Base-by-base conservation (phyloP, 2,797 vertebrate genomes). In the Chelonia mydas region DNA sequence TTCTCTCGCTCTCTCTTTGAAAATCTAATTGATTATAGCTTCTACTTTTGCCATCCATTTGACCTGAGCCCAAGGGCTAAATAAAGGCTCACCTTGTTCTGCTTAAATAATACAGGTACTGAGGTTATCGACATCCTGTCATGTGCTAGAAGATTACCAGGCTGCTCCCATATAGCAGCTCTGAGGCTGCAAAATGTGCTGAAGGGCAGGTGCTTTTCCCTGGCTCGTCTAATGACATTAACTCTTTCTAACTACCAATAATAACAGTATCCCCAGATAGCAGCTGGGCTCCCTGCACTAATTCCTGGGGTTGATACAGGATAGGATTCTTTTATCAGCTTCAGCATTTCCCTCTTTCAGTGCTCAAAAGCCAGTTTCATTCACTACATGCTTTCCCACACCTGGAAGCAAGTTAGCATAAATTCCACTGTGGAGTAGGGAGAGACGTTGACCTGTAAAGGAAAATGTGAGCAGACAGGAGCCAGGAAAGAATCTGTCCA, bases 21-120 rank as follows among this genome's bases (percentile, higher is more conserved):
- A 97, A 96, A 94, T 92, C 94, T 86, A 91, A 97, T 93, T 95
- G 93, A 87, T 83, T 89, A 92, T 94, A 95, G 93, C 33, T 5
- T 94, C 16, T 4, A 87, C 82, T 90, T 94, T 95, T 96, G 95
- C 94, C 96, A 80, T 93, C 90, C 2, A 1, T 96, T 94, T 94
- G 95, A 91, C 95, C 96, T 81, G 93, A 91, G 96, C 97, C 96
- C 97, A 92, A 89, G 96, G 97, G 95, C 92, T 81, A 95, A 94
- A 90, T 94, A 89, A 80, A 96, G 85, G 89, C 94, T 97, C 97
- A 86, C 97, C 98, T 95, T 90, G 96, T 92, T 95, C 91, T 95
- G 92, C 94, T 96, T 93, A 87, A 98, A 93, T 96, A 97, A 97
- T 90, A 61, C 93, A 88, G 95, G 92, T 96, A 92, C 90, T 76